These are phyloP conservation scores for Tragelaphus oryx DNA, from an alignment of 2,797 vertebrate genomes.

Conservation along the genomic window DNA sequence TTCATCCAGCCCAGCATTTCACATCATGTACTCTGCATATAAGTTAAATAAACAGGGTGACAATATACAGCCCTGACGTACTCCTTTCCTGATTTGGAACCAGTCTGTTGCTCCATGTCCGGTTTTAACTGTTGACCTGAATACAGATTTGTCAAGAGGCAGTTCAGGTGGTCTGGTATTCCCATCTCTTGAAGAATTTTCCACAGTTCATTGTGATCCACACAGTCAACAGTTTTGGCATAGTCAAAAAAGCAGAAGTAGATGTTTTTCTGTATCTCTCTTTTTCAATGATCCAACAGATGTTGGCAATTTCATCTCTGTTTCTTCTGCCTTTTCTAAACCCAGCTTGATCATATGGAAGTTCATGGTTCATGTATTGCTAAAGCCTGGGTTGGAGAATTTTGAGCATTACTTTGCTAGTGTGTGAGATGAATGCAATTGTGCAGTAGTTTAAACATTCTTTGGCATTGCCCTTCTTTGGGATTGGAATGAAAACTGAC, in stretches of 20 bases:
- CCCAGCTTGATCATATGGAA: neutral
- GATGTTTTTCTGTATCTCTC: neutral
- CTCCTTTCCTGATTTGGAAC: neutral
- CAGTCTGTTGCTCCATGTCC: neutral
- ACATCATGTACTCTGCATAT: neutral
- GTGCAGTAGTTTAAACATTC: neutral
- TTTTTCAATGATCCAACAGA: neutral
- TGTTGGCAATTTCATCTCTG: neutral
- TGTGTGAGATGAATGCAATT: neutral
- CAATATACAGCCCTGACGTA: neutral
- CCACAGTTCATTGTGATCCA: neutral
- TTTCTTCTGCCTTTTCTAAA: neutral
- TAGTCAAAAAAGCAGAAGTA: neutral
- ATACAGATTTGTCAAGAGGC: neutral
- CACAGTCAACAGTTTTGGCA: neutral
- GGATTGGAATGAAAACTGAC: neutral
- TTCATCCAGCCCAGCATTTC: neutral
- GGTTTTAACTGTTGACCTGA: neutral
- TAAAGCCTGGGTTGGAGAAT: neutral
- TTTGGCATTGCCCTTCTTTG: neutral
- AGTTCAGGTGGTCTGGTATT: neutral
- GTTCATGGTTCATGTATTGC: accelerated
- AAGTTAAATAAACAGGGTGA: neutral
- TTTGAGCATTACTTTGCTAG: neutral
- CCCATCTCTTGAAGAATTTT: neutral